Evolutionary conservation across 2,113 vertebrate genomes (phyloP).

Genomic region (Aldabrachelys gigantea): DNA sequence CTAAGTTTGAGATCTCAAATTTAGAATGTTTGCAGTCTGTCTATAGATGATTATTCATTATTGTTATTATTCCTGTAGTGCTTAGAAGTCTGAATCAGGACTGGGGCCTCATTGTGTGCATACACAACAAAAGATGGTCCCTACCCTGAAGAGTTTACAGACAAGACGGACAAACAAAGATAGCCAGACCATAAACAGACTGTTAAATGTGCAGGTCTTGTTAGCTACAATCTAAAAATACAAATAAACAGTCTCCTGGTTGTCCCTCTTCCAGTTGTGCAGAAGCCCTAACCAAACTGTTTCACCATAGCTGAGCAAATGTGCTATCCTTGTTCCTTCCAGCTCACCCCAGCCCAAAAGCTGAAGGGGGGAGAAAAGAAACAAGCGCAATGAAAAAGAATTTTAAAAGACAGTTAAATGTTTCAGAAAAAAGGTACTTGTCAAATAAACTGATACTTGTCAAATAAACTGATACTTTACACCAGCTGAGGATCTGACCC

Average conservation of each 20-base stretch:
- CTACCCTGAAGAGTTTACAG: not conserved
- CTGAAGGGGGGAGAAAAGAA: not conserved
- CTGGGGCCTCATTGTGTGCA: not conserved
- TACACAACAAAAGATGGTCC: not conserved
- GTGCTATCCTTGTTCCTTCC: not conserved
- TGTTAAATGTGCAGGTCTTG: fast-evolving
- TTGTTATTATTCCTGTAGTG: not conserved
- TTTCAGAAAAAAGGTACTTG: not conserved
- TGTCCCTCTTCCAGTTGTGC: not conserved
- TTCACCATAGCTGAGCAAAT: not conserved
- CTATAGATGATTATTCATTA: not conserved
- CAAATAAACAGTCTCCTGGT: not conserved
- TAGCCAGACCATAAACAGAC: not conserved
- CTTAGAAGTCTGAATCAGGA: not conserved
- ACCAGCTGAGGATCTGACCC: not conserved
- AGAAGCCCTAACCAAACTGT: not conserved
- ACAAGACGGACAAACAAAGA: not conserved
- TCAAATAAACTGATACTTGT: too few species aligned
- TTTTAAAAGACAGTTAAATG: not conserved
- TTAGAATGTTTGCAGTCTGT: not conserved
- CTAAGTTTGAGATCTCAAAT: not conserved
- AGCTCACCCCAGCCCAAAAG: not conserved
- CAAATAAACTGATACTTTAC: too few species aligned
- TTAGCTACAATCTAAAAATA: not conserved
- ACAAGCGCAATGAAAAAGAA: not conserved